Evolutionary conservation across 2,113 vertebrate species (phyloP), one percentile per base, ranked within the genome.

Genomic region (Sturnira hondurensis): DNA sequence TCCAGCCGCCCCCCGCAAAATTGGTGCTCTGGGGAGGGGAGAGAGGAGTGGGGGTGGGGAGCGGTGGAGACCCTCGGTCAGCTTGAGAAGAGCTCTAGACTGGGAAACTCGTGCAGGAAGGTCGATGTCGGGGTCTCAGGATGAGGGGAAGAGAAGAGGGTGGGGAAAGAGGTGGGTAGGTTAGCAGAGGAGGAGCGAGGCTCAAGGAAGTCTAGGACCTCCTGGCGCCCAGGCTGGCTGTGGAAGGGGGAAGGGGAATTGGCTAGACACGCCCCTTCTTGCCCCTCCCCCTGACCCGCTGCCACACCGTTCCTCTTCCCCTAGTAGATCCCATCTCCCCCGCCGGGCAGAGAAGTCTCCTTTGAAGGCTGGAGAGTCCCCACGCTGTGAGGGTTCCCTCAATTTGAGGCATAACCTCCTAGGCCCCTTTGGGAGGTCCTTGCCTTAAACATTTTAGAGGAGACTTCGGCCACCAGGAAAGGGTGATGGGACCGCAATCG

Each of bases 1-100:
- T 98, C 99, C 90, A 99, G 97, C 54, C 99, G 98, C 43, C 99
- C 99, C 88, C 99, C 99, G 84, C 99, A 99, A 97, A 99, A 99
- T 97, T 99, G 99, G 97, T 99, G 98, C 91, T 99, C 99, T 99
- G 96, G 78, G 83, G 92, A 94, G 85, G 86, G 91, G 86, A 87
- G 93, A 74, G 45, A 95, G 78, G 56, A 61, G 45, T 14, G 12
- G 93, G 90, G 93, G 95, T 86, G 73, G 89, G 89, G 87, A 52
- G 76, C 74, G 3, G 94, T 94, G 89, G 95, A 91, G 91, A 96
- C 67, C 77, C 82, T 84, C n/a, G 4, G 70, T 96, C 88, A 93
- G 86, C 68, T 87, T 3, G 26, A 77, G 47, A 84, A 83, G 63
- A 86, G 22, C 74, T 92, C 80, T 45, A 85, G 67, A 54, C 84